These are phyloP conservation scores for Vicugna pacos DNA, from an alignment of 2,113 vertebrate genomes.

Conservation along the genomic window DNA sequence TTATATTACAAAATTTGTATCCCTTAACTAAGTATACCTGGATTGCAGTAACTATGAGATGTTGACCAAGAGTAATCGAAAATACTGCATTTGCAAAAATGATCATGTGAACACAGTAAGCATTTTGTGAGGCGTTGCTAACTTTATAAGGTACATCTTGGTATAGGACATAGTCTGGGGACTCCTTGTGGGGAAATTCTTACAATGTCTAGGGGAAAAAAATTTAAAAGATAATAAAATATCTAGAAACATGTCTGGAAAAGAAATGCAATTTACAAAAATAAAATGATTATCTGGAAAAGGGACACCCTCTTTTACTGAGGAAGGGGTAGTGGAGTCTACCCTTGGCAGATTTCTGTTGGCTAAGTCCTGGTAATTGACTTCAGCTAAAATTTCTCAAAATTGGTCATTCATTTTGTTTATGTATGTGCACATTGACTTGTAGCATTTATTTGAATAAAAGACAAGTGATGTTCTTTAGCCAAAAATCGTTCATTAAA, in stretches of 20 bases:
- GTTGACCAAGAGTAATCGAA: background rate
- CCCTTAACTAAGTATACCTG: background rate
- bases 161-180: background rate
- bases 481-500: background rate
- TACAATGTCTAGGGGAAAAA: background rate
- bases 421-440: background rate
- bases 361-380: background rate
- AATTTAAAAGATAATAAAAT: background rate
- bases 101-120: constrained; percentile 29
- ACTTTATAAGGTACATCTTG: constrained; percentile 24
- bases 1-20: background rate
- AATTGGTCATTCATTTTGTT: background rate
- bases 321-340: background rate
- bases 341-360: background rate
- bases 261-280: background rate
- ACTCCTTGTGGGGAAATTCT: constrained; percentile 32
- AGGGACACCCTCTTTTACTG: background rate
- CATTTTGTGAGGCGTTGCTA: constrained; percentile 40
- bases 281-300: background rate
- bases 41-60: background rate
- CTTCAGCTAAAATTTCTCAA: background rate
- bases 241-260: background rate
- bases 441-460: background rate
- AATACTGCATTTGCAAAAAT: constrained; percentile 50
- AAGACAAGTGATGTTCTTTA: background rate